Conservation (phyloP, 2,113 vertebrate genomes). For the Grammomys dolichurus region DNA sequence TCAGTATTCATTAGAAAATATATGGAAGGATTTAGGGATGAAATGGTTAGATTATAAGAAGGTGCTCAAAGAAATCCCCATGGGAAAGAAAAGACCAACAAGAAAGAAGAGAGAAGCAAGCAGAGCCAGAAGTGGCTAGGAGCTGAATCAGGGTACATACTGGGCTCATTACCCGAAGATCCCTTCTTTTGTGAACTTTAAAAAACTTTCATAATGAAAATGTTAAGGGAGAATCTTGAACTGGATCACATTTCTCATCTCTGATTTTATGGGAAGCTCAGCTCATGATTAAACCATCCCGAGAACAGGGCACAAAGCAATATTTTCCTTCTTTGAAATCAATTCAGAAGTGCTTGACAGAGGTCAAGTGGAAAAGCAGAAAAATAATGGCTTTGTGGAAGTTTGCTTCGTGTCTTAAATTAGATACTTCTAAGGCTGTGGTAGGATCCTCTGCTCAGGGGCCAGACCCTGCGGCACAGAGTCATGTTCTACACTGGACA, state of each 20-base stretch:
- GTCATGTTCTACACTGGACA: background rate
- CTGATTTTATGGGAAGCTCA: constrained; percentile 46
- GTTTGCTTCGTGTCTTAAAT: background rate
- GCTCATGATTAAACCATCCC: constrained; percentile 58
- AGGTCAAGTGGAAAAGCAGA: constrained; percentile 37
- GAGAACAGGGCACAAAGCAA: constrained; percentile 3
- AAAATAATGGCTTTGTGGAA: background rate
- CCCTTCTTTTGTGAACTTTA: constrained; percentile 4
- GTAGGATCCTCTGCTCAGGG: background rate
- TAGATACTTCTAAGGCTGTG: background rate
- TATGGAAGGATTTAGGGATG: background rate
- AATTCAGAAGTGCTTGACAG: constrained; percentile 46
- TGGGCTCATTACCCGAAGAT: background rate
- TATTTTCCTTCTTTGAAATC: constrained; percentile 67
- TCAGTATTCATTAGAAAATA: background rate
- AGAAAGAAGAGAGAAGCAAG: background rate
- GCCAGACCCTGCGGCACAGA: no score
- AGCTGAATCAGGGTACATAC: background rate
- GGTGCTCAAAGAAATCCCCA: constrained; percentile 29
- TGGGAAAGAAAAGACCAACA: background rate
- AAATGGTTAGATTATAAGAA: constrained; percentile 21
- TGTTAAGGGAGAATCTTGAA: constrained; percentile 29
- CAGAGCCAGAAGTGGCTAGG: background rate
- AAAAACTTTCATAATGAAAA: constrained; percentile 62
- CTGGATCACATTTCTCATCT: constrained; percentile 47